A percentile compares a stretch with the other conserved stretches of the same genome.
phyloP scores from a whole-genome alignment of 37 sponge, comb jelly and placozoan genomes.

The Hexactinellida sp. region DNA sequence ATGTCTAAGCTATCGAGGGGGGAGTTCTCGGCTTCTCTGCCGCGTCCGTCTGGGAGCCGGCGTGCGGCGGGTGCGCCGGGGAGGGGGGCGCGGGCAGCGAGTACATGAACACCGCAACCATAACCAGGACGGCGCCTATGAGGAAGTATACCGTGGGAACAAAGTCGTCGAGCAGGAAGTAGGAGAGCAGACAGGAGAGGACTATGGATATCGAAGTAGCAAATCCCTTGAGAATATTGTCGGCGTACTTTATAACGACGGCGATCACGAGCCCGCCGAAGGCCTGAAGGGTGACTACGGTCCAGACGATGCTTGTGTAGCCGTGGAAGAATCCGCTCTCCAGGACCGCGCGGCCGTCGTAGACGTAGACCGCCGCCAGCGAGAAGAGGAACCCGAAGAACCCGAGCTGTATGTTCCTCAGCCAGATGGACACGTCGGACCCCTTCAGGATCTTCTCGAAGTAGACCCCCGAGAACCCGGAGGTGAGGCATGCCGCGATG shows the following conservation, averaged over 20 bases:
- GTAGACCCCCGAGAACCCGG: constrained; percentile 92
- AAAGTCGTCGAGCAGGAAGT: constrained; percentile 65
- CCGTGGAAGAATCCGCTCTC: constrained; percentile 73
- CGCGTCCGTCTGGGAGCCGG: not conserved
- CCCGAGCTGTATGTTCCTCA: constrained; percentile 83
- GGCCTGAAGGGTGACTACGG: constrained; percentile 63
- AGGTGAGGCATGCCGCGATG: constrained; percentile 61
- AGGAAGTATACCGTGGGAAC: constrained; percentile 39
- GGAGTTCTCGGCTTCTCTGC: not conserved
- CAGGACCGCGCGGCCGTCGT: constrained; percentile 35
- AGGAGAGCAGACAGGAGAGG: constrained; percentile 65
- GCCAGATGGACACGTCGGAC: constrained; percentile 73
- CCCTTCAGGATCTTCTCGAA: constrained; percentile 89
- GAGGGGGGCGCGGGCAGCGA: constrained; percentile 14
- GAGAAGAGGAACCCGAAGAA: constrained; percentile 47
- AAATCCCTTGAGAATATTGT: constrained; percentile 97
- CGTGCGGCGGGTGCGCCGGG: not conserved
- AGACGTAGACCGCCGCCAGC: constrained; percentile 34
- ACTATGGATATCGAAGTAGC: constrained; percentile 84
- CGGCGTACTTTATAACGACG: constrained; percentile 90
- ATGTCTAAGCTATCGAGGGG: not conserved
- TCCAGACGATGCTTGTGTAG: constrained; percentile 32
- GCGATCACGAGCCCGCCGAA: constrained; percentile 81
- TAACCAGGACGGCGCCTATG: constrained; percentile 42
- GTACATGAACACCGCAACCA: constrained; percentile 47